Base-by-base conservation (phyloP, 1,140 invertebrate species). In the Chionoecetes opilio region DNA sequence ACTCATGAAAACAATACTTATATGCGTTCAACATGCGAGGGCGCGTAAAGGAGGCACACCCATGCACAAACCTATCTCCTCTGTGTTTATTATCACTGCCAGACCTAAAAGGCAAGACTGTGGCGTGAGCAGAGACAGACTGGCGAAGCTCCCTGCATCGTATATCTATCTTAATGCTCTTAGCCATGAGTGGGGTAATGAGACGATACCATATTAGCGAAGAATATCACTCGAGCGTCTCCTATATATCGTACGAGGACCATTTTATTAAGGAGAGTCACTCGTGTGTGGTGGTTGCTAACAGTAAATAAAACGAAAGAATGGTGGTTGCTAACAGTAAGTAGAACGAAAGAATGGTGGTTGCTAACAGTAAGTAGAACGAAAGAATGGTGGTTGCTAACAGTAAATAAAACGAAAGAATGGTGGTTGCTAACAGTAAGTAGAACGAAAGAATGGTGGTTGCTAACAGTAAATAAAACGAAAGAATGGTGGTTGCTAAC, bases 121-220 rank as follows among this genome's bases (percentile, higher is more conserved):
- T 1, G 63, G 63, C 63, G 63, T 75, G n/a, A 75, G 63, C n/a
- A 75, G 63, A 75, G 63, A 75, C 63, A 75, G 63, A 75, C 63
- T n/a, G 63, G 63, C 21, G 63, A 75, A 75, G 63, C 63, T 75
- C 63, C 63, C n/a, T 75, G 63, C 63, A 1, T n/a, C 63, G 21
- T 75, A 75, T 75, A 75, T 75, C 63, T 75, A 75, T 75, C 63
- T 75, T 11, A n/a, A 26, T 75, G 63, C 63, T 75, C 63, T 75
- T 75, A 75, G 63, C 63, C 63, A 75, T 26, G 63, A 75, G 63
- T n/a, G 41, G 63, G 8, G 63, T 75, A 75, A 75, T 75, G 63
- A 75, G 6, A 21, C 11, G n/a, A 75, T 17, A 5, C 63, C 63
- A 75, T 75, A 75, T 75, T 75, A 75, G 63, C 63, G 63, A 75